Evolutionary conservation across 2,888 invertebrate genomes (phyloP).

Genomic region (Pristionchus mayeri): DNA sequence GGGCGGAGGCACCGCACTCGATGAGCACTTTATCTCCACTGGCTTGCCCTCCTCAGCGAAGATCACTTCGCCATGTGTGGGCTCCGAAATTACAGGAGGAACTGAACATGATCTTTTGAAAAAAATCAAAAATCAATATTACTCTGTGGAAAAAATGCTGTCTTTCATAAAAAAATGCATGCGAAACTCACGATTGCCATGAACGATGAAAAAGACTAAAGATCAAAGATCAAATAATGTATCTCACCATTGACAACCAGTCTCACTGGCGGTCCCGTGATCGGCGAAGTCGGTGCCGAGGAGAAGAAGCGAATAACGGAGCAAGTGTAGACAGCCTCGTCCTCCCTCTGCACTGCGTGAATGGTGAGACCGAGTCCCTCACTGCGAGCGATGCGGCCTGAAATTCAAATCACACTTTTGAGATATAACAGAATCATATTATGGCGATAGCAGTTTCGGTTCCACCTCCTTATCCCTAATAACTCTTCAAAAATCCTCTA

Average conservation of each 20-base stretch:
- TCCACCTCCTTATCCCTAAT: no score
- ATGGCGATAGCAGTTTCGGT: no score
- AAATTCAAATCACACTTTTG: no score
- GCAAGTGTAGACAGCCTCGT: constrained; percentile 71
- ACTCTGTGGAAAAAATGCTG: no score
- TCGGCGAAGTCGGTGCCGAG: constrained; percentile 59
- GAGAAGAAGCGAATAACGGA: constrained; percentile 65
- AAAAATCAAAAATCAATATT: not conserved
- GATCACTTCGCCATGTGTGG: constrained; percentile 19
- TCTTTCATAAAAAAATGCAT: not conserved
- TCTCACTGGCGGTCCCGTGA: constrained; percentile 62
- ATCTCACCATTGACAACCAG: constrained; percentile 68
- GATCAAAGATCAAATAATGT: no score
- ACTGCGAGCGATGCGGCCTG: constrained; percentile 71
- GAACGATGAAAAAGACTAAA: not conserved
- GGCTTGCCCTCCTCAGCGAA: constrained; percentile 38
- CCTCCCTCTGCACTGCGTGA: constrained; percentile 63
- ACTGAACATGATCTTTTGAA: not conserved
- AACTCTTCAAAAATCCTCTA: no score
- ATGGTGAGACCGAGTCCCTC: constrained; percentile 70
- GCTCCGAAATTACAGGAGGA: constrained; percentile 13
- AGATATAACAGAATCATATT: no score
- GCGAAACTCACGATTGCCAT: not conserved
- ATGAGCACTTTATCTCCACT: not conserved
- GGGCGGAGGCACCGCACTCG: constrained; percentile 17